Evolutionary conservation across 2,888 invertebrate species (phyloP), one percentile per base, ranked within the genome.

Genomic region (Chrysomela aeneicollis): DNA sequence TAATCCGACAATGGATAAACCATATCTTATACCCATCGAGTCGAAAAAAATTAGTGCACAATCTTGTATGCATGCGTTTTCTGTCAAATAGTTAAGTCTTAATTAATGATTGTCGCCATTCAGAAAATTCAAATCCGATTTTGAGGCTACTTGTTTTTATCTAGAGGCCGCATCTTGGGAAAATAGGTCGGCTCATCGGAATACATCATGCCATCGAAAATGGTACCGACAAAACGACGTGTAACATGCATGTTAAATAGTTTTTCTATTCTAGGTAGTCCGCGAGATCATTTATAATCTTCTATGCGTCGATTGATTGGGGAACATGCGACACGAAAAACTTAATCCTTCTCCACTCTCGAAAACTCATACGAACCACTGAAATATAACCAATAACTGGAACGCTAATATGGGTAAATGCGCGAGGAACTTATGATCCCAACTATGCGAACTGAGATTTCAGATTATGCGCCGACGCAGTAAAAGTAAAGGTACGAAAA

Each of bases 201-300:
- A 66, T 66, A 62, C 59, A 66, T 62, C 66, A 59, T 62, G 59
- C 62, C 62, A 61, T 62, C 66, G 61, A 65, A 66, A 21, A 37
- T 49, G 30, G n/a, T 59, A 59, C 62, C 66, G 66, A 65, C 61
- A 54, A 54, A 54, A 61, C 17, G 61, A 62, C 66, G 46, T 62
- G 66, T 66, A 59, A 62, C 65, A 62, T 57, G 65, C 65, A 66
- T 66, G 65, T 66, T 62, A 59, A 66, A 66, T 62, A 52, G 59
- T 49, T 51, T 62, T 59, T 59, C 32, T 58, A 57, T 67, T 61
- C 59, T 61, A 57, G 61, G 59, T 64, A 61, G 54, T 54, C 42
- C 61, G 60, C 42, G 22, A 57, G 30, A 53, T 65, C 50, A 59
- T 64, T 64, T 54, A 50, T 59, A 59, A 59, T 64, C 35, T 21